Percentiles rank a stretch among this genome's conserved stretches.
These are phyloP conservation scores for Grammomys surdaster DNA, from an alignment of 2,113 vertebrate species.

Conservation along the genomic window DNA sequence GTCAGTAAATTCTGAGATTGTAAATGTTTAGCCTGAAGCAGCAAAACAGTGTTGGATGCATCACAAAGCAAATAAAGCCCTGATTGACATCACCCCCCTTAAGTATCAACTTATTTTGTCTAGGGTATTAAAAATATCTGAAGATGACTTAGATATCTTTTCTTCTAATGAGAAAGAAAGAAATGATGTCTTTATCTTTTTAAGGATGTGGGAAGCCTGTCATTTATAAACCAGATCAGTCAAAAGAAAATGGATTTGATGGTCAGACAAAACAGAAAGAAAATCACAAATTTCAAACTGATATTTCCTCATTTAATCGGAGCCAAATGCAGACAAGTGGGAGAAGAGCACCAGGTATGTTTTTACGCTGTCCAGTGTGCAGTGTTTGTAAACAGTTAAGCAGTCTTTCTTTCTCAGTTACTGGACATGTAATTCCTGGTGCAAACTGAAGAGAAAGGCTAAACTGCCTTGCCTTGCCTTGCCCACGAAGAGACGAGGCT, in stretches of 20 bases:
- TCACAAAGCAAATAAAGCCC: not conserved
- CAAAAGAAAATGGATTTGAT: slow-evolving; percentile 90
- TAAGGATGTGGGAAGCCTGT: slow-evolving; percentile 84
- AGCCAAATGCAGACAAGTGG: slow-evolving; percentile 89
- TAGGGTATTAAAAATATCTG: not conserved
- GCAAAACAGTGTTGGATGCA: not conserved
- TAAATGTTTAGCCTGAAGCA: not conserved
- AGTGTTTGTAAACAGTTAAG: not conserved
- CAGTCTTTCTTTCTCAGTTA: not conserved
- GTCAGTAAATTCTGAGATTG: not conserved
- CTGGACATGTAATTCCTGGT: not conserved
- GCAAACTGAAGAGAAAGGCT: not conserved
- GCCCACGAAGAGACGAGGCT: not conserved
- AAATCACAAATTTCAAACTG: slow-evolving; percentile 85
- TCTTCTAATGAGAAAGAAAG: not conserved
- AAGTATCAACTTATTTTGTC: not conserved
- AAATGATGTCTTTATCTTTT: slow-evolving; percentile 54
- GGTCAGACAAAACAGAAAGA: slow-evolving; percentile 85
- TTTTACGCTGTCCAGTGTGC: not conserved
- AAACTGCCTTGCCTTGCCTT: not conserved
- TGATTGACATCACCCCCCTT: not conserved
- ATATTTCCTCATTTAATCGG: slow-evolving; percentile 86
- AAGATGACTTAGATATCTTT: not conserved
- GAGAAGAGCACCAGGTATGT: slow-evolving; percentile 91
- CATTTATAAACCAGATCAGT: slow-evolving; percentile 87